Evolutionary conservation across 2,113 vertebrate genomes (phyloP), one percentile per base, ranked within the genome.

Genomic region (Gallinago media): DNA sequence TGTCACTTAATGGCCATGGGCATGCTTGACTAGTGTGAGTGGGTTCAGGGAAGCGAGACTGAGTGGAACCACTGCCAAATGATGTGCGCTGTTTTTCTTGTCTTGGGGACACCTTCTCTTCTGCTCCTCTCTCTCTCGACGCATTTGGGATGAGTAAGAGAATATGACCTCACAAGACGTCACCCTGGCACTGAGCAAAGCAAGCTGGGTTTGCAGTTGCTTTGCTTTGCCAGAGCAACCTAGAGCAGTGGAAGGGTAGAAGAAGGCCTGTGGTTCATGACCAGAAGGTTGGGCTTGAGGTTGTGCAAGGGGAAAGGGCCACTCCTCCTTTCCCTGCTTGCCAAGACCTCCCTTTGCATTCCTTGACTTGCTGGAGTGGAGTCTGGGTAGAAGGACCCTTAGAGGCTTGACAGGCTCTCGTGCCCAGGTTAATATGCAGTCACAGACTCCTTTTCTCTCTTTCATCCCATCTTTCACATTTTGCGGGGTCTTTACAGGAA

Each of bases 261-360:
- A 82, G 47, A 52, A 72, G 54, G 8, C 18, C 54, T 1, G 5
- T 54, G 22, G 32, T 56, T 90, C 5, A 4, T 29, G 46, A 62
- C 29, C 3, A 0, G 52, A 56, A n/a, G 38, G 9, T 21, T 71
- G 34, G 21, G 65, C 26, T 62, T 25, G 8, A 20, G 47, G 11
- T 9, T 88, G 52, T 54, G 36, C 55, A 40, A 82, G 9, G 23
- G 27, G 9, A 83, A 55, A 40, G 65, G 56, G 36, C 20, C 0
- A 0, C 29, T 75, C 25, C 49, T 74, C 12, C 44, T 14, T n/a
- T 19, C 31, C 54, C 2, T 29, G 16, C 0, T 0, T 70, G 49
- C 34, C 0, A 2, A 52, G 31, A 54, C 13, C 10, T 90, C 31
- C 17, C n/a, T 89, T 42, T 55, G 42, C 32, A 2, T 32, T 32